Percentiles rank a stretch among this genome's conserved stretches.
phyloP scores from a whole-genome alignment of 2,797 vertebrate genomes.

The Sebastes oblongus region DNA sequence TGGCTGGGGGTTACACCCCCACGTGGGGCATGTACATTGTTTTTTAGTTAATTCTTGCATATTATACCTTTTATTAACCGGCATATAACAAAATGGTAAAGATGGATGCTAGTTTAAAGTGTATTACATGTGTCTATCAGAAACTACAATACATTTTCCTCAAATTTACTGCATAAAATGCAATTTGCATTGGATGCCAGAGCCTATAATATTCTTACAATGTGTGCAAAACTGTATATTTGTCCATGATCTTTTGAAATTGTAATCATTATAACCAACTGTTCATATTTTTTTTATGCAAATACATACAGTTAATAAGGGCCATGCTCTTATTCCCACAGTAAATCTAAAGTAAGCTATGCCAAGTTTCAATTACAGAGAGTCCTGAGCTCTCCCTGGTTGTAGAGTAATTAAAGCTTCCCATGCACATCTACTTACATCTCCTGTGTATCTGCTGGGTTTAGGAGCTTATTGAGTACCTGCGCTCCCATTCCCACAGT shows the following conservation, averaged over 20 bases:
- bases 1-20: too few species aligned
- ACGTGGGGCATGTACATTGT: fast-evolving
- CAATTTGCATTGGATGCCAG: background rate
- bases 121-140: background rate
- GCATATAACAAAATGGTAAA: background rate
- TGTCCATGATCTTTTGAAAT: background rate
- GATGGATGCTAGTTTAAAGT: background rate
- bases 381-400: background rate
- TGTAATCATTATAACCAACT: background rate
- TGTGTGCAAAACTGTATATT: background rate
- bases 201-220: background rate
- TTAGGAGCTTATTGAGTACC: slow-evolving; percentile 91
- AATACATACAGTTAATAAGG: background rate
- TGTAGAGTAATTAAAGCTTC: background rate
- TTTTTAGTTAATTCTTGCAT: too few species aligned
- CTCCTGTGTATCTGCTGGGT: slow-evolving; percentile 53
- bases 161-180: background rate
- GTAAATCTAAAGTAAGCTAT: background rate
- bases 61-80: background rate
- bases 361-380: background rate
- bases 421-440: background rate
- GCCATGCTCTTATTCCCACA: background rate
- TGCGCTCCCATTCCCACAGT: slow-evolving; percentile 91
- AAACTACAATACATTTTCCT: background rate
- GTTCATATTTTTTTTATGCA: background rate